Evolutionary conservation across 2,113 vertebrate species (phyloP), one percentile per base, ranked within the genome.

Genomic region (Emydocephalus ijimae): DNA sequence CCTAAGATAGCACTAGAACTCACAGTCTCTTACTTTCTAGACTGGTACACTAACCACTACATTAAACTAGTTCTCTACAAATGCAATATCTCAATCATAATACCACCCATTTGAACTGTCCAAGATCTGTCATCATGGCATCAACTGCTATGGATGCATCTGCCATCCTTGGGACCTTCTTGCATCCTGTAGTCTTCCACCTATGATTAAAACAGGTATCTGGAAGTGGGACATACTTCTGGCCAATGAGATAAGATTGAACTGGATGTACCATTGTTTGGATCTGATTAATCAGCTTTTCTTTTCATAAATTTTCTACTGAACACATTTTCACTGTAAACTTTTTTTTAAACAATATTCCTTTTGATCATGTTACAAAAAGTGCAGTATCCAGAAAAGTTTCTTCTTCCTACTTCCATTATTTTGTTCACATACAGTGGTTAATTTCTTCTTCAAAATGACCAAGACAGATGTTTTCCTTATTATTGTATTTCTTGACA

Each of bases 381-480:
- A 34, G 14, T 34, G 10, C 14, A 34, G 0, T 15, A 74, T 74
- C 50, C 4, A 74, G n/a, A n/a, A 34, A 74, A 15, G 12, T 24
- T 57, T 14, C 15, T 45, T 59, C 1, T 6, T 20, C 7, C 9
- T 48, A 10, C 15, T 4, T 21, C n/a, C 24, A 3, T 5, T 34
- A 0, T 93, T 94, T 93, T 93, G 0, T 92, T 94, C 91, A 88
- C 88, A 93, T 45, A 8, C 15, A 7, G 57, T 29, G 1, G 0
- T 23, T 92, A 88, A 14, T 90, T 10, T 18, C 15, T 90, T 90
- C 74, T 1, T 95, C 91, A 91, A 57, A 89, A 91, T 89, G 15
- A 94, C 4, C 89, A 90, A 94, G 23, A 7, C 45, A 91, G 0
- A n/a, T n/a, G n/a, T 50, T 90, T 94, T 88, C 59, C 18, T 92